These are phyloP conservation scores for Ruditapes philippinarum DNA, from an alignment of 1,140 invertebrate species.

Conservation along the genomic window DNA sequence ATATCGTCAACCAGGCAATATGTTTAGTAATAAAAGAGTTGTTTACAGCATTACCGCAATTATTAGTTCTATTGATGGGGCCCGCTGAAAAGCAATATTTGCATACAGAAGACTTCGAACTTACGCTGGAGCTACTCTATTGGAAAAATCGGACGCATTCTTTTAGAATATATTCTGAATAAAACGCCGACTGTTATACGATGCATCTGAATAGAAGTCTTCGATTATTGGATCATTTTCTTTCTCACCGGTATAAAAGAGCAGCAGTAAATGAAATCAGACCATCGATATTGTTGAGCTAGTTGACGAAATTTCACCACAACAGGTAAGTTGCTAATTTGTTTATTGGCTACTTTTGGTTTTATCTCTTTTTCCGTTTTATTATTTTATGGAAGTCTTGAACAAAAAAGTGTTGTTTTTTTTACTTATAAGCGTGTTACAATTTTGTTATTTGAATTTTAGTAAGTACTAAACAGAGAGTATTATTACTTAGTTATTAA, in stretches of 20 bases:
- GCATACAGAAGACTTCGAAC: background rate
- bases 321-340: no score
- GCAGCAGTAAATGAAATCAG: no score
- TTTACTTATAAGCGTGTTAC: no score
- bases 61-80: slow-evolving; percentile 27
- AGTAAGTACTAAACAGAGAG: no score
- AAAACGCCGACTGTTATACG: background rate
- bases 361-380: no score
- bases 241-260: slow-evolving; percentile 7
- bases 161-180: background rate
- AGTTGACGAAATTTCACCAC: no score
- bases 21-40: slow-evolving; percentile 23
- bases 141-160: background rate
- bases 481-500: no score
- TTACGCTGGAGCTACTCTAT: slow-evolving; percentile 18
- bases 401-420: no score
- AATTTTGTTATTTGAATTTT: no score
- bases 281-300: no score
- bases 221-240: slow-evolving; percentile 32
- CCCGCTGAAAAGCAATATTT: slow-evolving; percentile 22
- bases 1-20: background rate
- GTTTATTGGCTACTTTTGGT: no score
- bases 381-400: no score
- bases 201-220: background rate
- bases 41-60: slow-evolving; percentile 9